These are phyloP conservation scores for Eupithecia abbreviata DNA, from an alignment of 2,888 invertebrate species.

Conservation along the genomic window DNA sequence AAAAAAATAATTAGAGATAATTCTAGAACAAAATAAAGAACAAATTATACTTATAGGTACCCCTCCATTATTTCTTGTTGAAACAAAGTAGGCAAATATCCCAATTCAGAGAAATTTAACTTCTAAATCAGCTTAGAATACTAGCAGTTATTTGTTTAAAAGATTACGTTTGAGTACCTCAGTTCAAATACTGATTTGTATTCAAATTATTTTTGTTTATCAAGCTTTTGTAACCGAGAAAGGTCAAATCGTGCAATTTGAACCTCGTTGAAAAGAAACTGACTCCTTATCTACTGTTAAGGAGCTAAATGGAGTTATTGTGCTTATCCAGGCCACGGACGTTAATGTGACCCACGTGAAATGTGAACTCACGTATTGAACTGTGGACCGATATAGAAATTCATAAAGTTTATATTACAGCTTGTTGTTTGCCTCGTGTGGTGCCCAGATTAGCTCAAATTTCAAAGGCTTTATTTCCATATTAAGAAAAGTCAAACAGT, in stretches of 20 bases:
- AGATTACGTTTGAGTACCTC: background rate
- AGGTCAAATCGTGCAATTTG: constrained; percentile 11
- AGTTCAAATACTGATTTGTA: background rate
- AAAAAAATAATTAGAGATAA: background rate
- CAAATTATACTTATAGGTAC: too few species aligned
- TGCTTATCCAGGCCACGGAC: constrained; percentile 15
- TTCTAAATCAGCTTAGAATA: background rate
- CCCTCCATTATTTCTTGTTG: background rate
- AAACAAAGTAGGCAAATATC: background rate
- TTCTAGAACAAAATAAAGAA: background rate
- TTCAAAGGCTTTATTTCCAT: background rate
- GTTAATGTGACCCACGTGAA: constrained; percentile 15
- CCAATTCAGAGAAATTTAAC: background rate
- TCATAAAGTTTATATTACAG: constrained; percentile 4
- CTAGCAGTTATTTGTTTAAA: background rate
- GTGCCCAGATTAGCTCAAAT: constrained; percentile 4
- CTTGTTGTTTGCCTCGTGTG: background rate
- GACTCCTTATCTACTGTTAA: constrained; percentile 7
- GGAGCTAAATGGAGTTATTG: constrained; percentile 17
- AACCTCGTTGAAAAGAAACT: constrained; percentile 13
- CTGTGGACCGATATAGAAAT: constrained; percentile 17
- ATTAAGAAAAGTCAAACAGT: background rate
- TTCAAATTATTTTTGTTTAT: background rate
- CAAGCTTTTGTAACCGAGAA: constrained; percentile 4
- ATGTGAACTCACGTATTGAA: constrained; percentile 26